These are phyloP conservation scores for Melieria crassipennis DNA, from an alignment of 2,888 invertebrate genomes.

Conservation along the genomic window DNA sequence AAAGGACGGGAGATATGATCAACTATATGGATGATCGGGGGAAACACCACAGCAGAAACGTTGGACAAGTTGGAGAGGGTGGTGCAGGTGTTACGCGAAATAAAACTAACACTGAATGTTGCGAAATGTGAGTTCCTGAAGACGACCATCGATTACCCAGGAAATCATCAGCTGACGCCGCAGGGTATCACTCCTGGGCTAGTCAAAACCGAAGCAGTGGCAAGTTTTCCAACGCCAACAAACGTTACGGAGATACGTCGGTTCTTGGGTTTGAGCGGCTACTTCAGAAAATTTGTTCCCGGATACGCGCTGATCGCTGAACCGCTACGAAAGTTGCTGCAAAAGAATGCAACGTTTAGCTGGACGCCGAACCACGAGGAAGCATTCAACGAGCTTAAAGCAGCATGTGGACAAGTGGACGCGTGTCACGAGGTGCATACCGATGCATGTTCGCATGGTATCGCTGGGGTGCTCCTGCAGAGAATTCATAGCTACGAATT, in stretches of 20 bases:
- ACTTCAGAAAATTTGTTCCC: no score
- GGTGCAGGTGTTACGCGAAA: no score
- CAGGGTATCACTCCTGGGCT: slow-evolving; percentile 17
- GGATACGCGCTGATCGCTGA: no score
- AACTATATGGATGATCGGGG: slow-evolving; percentile 11
- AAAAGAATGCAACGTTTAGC: slow-evolving; percentile 2
- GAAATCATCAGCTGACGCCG: slow-evolving; percentile 9
- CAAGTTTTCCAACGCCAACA: slow-evolving; percentile 23
- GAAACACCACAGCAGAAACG: no score
- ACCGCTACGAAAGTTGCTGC: no score
- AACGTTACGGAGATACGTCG: slow-evolving; percentile 12
- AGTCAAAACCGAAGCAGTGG: slow-evolving; percentile 20
- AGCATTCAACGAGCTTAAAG: not conserved
- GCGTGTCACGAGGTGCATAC: slow-evolving; percentile 15
- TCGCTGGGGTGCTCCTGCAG: slow-evolving; percentile 9
- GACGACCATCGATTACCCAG: no score
- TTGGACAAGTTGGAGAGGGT: no score
- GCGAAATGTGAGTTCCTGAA: no score
- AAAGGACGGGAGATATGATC: slow-evolving; percentile 30
- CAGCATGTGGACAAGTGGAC: slow-evolving; percentile 4
- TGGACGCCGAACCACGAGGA: not conserved
- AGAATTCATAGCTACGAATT: no score
- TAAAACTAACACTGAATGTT: no score
- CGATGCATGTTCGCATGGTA: slow-evolving; percentile 7
- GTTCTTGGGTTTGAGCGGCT: slow-evolving; percentile 11